Evolutionary conservation across 1,140 invertebrate genomes (phyloP), one percentile per base, ranked within the genome.

Genomic region (Cotesia chilonis): DNA sequence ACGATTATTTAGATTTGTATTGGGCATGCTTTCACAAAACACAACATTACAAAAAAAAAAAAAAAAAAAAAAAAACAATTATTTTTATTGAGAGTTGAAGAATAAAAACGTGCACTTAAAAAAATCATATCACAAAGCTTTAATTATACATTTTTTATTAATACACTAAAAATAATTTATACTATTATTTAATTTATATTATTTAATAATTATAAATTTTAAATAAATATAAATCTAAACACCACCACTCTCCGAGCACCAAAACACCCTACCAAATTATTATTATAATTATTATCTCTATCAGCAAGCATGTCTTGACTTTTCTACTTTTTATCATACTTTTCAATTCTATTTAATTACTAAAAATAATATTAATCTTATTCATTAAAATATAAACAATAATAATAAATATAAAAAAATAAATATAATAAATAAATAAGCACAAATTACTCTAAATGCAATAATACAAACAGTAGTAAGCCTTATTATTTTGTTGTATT

Each of bases 241-340:
- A 79, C 82, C 78, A 80, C 78, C 79, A 81, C 77, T 84, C 80
- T 85, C 80, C 83, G 83, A 84, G 83, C 83, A 84, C 81, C 77
- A 84, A 80, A 76, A 84, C 66, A 84, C 82, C 81, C 81, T 79
- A 75, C 81, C 74, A 77, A 82, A 55, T 55, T 10, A 55, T 51
- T 51, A 51, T 51, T 51, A n/a, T 51, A 9, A 51, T 51, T 51
- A n/a, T 51, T 51, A 55, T 55, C 17, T 14, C 47, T 81, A 82
- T 84, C 80, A 82, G 81, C 82, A 84, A 75, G 83, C 82, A 84
- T 85, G 82, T 77, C 75, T 79, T 74, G 54, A 72, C 59, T 72
- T 68, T 72, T 72, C 68, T 70, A 75, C 14, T 14, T 20, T 17
- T 59, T 72, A 69, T 17, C 61, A 60, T 66, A 51, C 41, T 65